These are phyloP conservation scores for Geotrupes spiniger DNA, from an alignment of 2,888 invertebrate genomes.

Conservation along the genomic window DNA sequence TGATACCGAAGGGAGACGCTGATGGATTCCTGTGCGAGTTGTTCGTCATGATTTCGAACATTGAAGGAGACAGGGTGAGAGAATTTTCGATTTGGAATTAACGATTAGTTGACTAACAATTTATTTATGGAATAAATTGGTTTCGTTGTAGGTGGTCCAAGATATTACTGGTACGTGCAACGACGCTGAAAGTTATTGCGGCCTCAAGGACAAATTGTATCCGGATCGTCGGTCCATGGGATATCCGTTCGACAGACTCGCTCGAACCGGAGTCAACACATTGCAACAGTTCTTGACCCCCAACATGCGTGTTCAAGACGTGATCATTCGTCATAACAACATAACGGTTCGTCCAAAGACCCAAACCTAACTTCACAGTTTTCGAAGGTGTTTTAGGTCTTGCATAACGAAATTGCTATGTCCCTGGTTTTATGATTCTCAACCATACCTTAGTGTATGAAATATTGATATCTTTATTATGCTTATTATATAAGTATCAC, in stretches of 20 bases:
- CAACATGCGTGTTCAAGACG: conserved; percentile 60
- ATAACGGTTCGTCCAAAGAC: neutral
- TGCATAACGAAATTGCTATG: too few relatives aligned
- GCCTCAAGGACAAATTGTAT: conserved; percentile 67
- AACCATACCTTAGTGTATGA: too few relatives aligned
- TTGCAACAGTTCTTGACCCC: conserved; percentile 63
- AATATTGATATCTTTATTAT: too few relatives aligned
- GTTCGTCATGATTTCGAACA: conserved; percentile 77
- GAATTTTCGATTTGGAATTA: too few relatives aligned
- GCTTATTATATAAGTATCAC: too few relatives aligned
- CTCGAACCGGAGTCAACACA: conserved; percentile 53
- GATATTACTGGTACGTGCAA: conserved; percentile 56
- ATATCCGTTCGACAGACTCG: conserved; percentile 69
- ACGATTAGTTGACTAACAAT: neutral
- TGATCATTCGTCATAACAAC: neutral
- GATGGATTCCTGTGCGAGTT: conserved; percentile 66
- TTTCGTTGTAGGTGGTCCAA: conserved; percentile 49
- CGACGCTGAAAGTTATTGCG: conserved; percentile 73
- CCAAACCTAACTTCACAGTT: too few relatives aligned
- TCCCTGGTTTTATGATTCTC: too few relatives aligned
- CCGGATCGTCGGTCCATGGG: conserved; percentile 80
- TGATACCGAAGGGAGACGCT: conserved; percentile 68
- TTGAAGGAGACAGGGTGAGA: conserved; percentile 63
- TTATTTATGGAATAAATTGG: neutral
- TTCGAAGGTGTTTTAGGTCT: too few relatives aligned